phyloP scores from a whole-genome alignment of 2,113 vertebrate genomes.

The Corythoichthys haematopterus region DNA sequence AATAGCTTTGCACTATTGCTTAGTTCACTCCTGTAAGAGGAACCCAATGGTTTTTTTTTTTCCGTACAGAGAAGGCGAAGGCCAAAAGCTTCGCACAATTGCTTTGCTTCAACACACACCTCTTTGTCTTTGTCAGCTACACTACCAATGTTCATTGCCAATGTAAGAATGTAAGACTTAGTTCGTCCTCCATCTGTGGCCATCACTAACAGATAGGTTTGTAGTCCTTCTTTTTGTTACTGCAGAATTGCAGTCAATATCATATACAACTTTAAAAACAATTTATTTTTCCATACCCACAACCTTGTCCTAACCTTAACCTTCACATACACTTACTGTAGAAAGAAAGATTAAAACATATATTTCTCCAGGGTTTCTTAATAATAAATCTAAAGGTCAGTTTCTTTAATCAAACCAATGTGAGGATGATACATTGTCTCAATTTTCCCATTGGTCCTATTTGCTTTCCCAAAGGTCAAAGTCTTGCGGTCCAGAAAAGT shows the following conservation, averaged over 20 bases:
- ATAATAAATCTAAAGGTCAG: slow-evolving; percentile 8
- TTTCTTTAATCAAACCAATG: slow-evolving; percentile 9
- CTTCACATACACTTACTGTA: neutral
- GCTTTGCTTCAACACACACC: neutral
- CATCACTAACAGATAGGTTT: neutral
- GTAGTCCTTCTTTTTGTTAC: neutral
- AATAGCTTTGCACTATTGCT: slow-evolving; percentile 12
- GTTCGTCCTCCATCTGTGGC: neutral
- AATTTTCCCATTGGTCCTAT: slow-evolving; percentile 2
- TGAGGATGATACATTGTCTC: slow-evolving; percentile 12
- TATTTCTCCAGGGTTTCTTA: slow-evolving; percentile 2
- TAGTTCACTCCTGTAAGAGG: slow-evolving; percentile 9
- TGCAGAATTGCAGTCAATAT: neutral
- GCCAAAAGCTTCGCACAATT: slow-evolving; percentile 8
- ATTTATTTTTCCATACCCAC: neutral
- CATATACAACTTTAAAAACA: neutral
- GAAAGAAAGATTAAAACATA: slow-evolving; percentile 8
- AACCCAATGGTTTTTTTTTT: slow-evolving; percentile 15
- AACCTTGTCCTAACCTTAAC: neutral
- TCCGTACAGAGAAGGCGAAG: neutral
- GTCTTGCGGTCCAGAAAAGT: slow-evolving; percentile 1
- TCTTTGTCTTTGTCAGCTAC: neutral
- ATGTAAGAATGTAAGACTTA: slow-evolving; percentile 9
- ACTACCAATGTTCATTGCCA: neutral
- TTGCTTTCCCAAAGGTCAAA: slow-evolving; percentile 10